phyloP scores from a whole-genome alignment of 1,140 invertebrate species.

The Panagrolaimus sp. region DNA sequence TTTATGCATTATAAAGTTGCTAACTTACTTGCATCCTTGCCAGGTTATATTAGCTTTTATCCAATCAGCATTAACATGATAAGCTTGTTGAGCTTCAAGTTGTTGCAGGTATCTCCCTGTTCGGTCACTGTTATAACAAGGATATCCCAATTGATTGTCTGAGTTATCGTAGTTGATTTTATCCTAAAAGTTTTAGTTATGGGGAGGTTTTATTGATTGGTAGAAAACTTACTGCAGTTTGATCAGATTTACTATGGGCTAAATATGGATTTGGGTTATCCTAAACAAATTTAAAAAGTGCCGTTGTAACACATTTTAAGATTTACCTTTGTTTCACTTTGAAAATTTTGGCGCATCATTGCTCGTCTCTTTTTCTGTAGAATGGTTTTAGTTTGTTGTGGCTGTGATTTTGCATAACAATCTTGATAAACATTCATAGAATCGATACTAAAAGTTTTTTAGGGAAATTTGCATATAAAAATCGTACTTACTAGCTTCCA shows the following conservation, averaged over 20 bases:
- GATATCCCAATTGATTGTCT: conserved; percentile 26
- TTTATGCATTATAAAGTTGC: too few species aligned
- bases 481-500: too few species aligned
- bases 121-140: conserved; percentile 28
- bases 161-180: conserved; percentile 27
- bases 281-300: too few species aligned
- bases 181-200: neutral
- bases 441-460: too few species aligned
- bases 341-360: too few species aligned
- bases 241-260: conserved; percentile 22
- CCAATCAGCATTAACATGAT: conserved; percentile 25
- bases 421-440: too few species aligned
- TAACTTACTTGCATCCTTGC: neutral
- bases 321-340: conserved; percentile 17
- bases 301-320: neutral
- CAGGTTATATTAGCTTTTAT: conserved; percentile 1
- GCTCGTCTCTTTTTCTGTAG: too few species aligned
- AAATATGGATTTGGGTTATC: conserved; percentile 19
- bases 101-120: conserved; percentile 21
- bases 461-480: too few species aligned
- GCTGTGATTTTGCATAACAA: too few species aligned
- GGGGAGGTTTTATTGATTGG: too few species aligned
- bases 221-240: conserved; percentile 17
- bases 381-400: too few species aligned
- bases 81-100: conserved; percentile 25